These are phyloP conservation scores for Arge pagana DNA, from an alignment of 2,888 invertebrate genomes.

Conservation along the genomic window DNA sequence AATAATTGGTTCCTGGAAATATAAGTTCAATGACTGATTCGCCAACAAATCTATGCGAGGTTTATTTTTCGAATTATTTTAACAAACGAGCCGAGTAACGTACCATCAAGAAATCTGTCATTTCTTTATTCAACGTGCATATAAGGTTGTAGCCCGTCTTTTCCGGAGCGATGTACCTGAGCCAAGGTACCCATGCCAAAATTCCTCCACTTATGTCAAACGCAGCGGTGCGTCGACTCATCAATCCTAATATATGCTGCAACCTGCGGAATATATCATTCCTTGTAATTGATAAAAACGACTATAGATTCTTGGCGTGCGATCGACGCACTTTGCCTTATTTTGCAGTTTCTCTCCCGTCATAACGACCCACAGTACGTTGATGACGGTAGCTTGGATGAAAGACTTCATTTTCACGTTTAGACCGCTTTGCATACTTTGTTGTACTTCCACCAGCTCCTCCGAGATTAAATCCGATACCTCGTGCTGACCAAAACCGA, in stretches of 20 bases:
- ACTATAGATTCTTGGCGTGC: not conserved
- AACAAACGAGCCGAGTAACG: too few relatives aligned
- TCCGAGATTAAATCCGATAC: constrained; percentile 63
- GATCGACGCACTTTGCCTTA: constrained; percentile 32
- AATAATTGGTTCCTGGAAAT: constrained; percentile 59
- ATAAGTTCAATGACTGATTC: not conserved
- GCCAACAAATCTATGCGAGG: not conserved
- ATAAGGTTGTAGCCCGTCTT: constrained; percentile 67
- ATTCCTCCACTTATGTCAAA: constrained; percentile 64
- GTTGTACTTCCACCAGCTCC: constrained; percentile 60
- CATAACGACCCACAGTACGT: constrained; percentile 68
- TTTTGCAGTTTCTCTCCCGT: constrained; percentile 55
- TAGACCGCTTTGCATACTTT: constrained; percentile 35
- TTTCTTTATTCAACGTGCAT: constrained; percentile 61
- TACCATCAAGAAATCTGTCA: constrained; percentile 63
- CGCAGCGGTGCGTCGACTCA: constrained; percentile 44
- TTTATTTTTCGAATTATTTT: too few relatives aligned
- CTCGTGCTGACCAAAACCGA: constrained; percentile 64
- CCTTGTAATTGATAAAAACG: not conserved
- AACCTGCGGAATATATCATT: constrained; percentile 35
- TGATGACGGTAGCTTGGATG: constrained; percentile 65
- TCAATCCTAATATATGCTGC: constrained; percentile 40
- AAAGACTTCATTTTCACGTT: constrained; percentile 44
- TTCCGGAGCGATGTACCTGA: constrained; percentile 66
- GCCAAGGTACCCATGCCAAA: constrained; percentile 67